These are phyloP conservation scores for Bubo bubo DNA, from an alignment of 2,113 vertebrate species.

Conservation along the genomic window DNA sequence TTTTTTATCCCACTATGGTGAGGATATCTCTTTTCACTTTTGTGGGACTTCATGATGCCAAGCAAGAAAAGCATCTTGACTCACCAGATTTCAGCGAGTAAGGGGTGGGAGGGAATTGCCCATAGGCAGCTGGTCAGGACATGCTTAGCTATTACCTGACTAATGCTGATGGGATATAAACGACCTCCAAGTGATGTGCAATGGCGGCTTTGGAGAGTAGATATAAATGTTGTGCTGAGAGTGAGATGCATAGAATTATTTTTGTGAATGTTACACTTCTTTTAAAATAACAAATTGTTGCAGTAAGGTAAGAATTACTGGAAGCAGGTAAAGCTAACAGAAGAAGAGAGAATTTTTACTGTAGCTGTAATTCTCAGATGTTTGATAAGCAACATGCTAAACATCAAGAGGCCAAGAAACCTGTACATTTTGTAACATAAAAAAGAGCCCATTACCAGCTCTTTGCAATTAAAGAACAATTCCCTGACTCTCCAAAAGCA, in stretches of 20 bases:
- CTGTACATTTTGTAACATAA: not conserved
- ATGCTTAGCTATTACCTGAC: not conserved
- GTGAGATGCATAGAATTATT: not conserved
- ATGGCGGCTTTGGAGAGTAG: not conserved
- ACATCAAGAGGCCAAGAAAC: not conserved
- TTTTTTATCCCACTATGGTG: not conserved
- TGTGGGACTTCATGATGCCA: not conserved
- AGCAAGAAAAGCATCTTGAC: not conserved
- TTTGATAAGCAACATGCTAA: not conserved
- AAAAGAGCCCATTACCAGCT: not conserved
- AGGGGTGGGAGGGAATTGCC: not conserved
- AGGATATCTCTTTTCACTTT: not conserved
- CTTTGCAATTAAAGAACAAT: not conserved
- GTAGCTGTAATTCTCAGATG: not conserved
- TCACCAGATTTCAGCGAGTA: not conserved
- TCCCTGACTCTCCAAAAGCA: not conserved
- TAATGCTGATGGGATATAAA: not conserved
- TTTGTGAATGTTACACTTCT: not conserved
- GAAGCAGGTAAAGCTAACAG: not conserved
- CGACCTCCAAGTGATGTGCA: not conserved
- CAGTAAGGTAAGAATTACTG: not conserved
- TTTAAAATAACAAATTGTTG: not conserved
- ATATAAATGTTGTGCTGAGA: not conserved
- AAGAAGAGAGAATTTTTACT: not conserved
- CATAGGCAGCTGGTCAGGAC: accelerated